Base-by-base conservation (phyloP, 2,113 vertebrate species). In the Ascaphus truei region DNA sequence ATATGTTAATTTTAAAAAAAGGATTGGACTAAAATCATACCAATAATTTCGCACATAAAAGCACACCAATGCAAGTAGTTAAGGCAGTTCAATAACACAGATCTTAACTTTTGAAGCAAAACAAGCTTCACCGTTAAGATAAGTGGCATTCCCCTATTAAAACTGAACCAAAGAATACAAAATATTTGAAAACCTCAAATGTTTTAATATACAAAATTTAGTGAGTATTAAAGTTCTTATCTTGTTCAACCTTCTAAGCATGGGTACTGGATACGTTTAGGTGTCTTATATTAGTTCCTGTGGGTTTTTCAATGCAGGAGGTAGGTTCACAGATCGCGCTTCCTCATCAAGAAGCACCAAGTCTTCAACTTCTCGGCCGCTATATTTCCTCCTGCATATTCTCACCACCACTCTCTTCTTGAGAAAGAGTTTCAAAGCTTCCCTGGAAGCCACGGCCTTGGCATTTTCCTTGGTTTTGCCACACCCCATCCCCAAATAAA, bases 401-500 rank as follows among this genome's bases (percentile, higher is more conserved):
- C 92, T 96, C 34, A 99, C 96, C 6, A 89, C 89, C 74, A 99
- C 95, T 73, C 95, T 98, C 26, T 96, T 91, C 68, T 98, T 97
- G 80, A 98, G 94, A 82, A 99, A 99, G 10, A 92, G 84, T 77
- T 98, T 99, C 7, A 98, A 78, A 45, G 96, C 97, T 80, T 99
- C 97, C 74, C 96, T 93, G 1, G 97, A 97, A 59, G 96, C 96
- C 83, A 98, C 94, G 3, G 95, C 93, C 80, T 87, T 91, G 75
- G 97, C 95, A 8, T 93, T 94, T 13, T 92, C 81, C 80, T 96
- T 95, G 10, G 94, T 96, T 3, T 95, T 94, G 11, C 97, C 97
- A 45, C 98, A 99, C 30, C 96, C 97, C 3, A 96, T 98, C 55
- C 95, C 95, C 83, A 99, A 78, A 88, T 98, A 99, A 25, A 97